A percentile compares a stretch with the other conserved stretches of the same genome.
Conservation (phyloP, 1,140 invertebrate genomes). For the Lasioglossum baleicum region DNA sequence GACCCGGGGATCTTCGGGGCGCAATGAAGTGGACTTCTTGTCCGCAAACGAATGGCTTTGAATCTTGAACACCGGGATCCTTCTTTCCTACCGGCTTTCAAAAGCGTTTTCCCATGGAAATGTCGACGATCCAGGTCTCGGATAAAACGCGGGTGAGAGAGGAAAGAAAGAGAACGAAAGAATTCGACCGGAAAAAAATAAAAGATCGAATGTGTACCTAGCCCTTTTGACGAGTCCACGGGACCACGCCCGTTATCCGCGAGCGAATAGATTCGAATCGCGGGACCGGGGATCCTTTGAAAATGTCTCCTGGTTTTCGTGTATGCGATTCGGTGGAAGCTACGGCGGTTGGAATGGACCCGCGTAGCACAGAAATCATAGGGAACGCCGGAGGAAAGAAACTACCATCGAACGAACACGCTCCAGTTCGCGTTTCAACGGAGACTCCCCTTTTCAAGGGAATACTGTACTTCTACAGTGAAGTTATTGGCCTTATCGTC, state of each 20-base stretch:
- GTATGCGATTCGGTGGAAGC: background rate
- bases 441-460: too few relatives aligned
- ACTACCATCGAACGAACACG: background rate
- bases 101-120: conserved; percentile 9
- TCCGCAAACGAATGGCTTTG: conserved; percentile 19
- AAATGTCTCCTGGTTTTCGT: background rate
- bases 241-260: background rate
- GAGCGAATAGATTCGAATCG: conserved; percentile 4
- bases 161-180: background rate
- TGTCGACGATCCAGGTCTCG: background rate
- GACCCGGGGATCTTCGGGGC: background rate
- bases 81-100: background rate
- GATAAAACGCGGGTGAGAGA: background rate
- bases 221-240: background rate
- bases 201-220: background rate
- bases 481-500: too few relatives aligned
- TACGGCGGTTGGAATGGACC: background rate
- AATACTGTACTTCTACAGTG: too few relatives aligned
- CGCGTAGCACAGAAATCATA: conserved; percentile 12
- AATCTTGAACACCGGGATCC: background rate
- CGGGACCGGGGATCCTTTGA: conserved; percentile 8
- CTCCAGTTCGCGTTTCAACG: too few relatives aligned
- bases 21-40: conserved; percentile 17
- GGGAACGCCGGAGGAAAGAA: conserved; percentile 6
- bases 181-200: background rate